Conservation (phyloP, 2,113 vertebrate species). For the Aptenodytes patagonicus region DNA sequence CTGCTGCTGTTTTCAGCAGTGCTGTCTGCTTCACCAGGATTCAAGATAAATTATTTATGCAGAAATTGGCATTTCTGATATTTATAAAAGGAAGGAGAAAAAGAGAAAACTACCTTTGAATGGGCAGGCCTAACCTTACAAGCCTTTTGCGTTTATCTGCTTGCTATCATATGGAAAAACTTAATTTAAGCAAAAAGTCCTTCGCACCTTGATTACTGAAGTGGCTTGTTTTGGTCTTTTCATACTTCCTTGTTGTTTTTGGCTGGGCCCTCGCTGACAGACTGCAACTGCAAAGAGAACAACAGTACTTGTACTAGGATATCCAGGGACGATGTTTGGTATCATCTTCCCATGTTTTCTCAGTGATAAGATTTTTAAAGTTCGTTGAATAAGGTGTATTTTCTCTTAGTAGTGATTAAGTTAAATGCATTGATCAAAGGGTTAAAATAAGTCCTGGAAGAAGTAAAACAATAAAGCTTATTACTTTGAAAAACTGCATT, state of each 20-base stretch:
- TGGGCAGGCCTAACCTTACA: background rate
- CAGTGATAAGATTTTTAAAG: background rate
- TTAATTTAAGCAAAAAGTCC: background rate
- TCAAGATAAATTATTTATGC: background rate
- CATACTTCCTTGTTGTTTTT: background rate
- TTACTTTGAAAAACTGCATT: background rate
- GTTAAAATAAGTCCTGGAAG: background rate
- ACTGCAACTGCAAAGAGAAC: background rate
- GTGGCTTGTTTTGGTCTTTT: background rate
- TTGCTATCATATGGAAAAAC: background rate
- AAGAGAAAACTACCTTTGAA: background rate
- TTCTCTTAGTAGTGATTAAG: background rate
- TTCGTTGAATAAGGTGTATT: background rate
- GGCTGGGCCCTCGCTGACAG: background rate
- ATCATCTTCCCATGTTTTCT: background rate
- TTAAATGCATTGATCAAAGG: background rate
- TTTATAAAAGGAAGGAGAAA: background rate
- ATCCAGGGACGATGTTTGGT: background rate
- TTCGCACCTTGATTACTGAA: background rate
- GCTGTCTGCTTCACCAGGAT: background rate
- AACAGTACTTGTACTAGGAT: background rate
- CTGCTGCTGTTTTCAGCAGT: constrained; percentile 11
- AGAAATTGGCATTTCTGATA: background rate
- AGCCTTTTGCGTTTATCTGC: background rate
- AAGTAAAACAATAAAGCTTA: background rate